These are phyloP conservation scores for Psittacus erithacus DNA, from an alignment of 2,113 vertebrate species.

Conservation along the genomic window DNA sequence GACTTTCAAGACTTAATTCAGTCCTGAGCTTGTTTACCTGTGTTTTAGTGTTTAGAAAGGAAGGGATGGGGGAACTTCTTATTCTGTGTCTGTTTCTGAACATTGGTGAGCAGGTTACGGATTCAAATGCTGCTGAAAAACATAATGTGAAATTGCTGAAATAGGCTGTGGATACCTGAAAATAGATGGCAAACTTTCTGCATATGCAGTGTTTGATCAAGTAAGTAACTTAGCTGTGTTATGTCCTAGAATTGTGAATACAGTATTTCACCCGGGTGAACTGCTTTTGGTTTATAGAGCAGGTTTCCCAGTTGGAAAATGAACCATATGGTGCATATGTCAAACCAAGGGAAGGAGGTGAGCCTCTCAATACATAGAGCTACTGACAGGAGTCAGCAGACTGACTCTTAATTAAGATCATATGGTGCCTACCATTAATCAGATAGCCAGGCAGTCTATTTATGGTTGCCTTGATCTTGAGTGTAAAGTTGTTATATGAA, in stretches of 20 bases:
- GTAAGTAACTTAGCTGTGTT: slow-evolving; percentile 15
- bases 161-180: background rate
- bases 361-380: background rate
- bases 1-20: background rate
- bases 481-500: background rate
- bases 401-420: slow-evolving; percentile 54
- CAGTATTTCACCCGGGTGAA: slow-evolving; percentile 25
- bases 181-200: background rate
- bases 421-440: slow-evolving; percentile 23
- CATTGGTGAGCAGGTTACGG: background rate
- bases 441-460: background rate
- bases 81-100: background rate
- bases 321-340: slow-evolving; percentile 51
- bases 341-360: slow-evolving; percentile 5
- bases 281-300: background rate
- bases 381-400: background rate
- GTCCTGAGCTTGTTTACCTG: background rate
- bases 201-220: background rate
- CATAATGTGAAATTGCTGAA: background rate
- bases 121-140: background rate
- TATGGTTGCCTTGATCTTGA: background rate
- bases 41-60: background rate
- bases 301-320: slow-evolving; percentile 51
- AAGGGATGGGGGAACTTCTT: background rate
- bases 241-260: background rate